Evolutionary conservation across 2,888 invertebrate species (phyloP).

Genomic region (Drosophila lutescens): DNA sequence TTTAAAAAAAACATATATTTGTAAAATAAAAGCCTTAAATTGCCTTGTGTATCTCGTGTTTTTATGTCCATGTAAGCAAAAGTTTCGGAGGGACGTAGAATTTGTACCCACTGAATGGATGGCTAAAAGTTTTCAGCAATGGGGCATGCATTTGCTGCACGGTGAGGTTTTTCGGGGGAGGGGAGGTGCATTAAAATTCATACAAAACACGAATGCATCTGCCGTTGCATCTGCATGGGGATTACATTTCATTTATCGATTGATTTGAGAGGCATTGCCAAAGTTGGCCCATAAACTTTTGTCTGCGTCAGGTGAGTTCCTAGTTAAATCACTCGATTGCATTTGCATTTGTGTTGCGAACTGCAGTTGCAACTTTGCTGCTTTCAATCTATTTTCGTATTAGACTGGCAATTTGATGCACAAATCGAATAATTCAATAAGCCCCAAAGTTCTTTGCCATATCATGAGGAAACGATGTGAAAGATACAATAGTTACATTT

Average conservation of each 20-base stretch:
- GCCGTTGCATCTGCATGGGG: constrained; percentile 45
- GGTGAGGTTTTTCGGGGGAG: neutral
- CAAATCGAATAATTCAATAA: constrained; percentile 74
- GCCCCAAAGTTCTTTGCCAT: constrained; percentile 39
- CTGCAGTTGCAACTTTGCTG: constrained; percentile 27
- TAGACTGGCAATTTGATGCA: constrained; percentile 67
- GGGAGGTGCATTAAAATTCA: constrained; percentile 52
- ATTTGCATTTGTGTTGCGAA: constrained; percentile 56
- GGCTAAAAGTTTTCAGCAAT: constrained; percentile 52
- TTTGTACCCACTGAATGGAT: constrained; percentile 54
- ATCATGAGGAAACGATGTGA: neutral
- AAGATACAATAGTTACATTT: constrained; percentile 9
- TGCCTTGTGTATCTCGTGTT: constrained; percentile 14
- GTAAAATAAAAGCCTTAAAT: constrained; percentile 5
- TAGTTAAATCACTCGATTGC: constrained; percentile 60
- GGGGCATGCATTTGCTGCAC: constrained; percentile 16
- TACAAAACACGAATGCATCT: constrained; percentile 51
- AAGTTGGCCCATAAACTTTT: constrained; percentile 62
- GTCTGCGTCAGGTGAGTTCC: constrained; percentile 54
- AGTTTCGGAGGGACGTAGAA: constrained; percentile 58
- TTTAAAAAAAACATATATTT: too few relatives aligned
- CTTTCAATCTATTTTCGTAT: constrained; percentile 55
- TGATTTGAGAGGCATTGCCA: constrained; percentile 55
- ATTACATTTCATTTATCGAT: constrained; percentile 76
- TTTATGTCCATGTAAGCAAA: constrained; percentile 43